These are phyloP conservation scores for Nemotelus pantherinus DNA, from an alignment of 2,888 invertebrate genomes.

Conservation along the genomic window DNA sequence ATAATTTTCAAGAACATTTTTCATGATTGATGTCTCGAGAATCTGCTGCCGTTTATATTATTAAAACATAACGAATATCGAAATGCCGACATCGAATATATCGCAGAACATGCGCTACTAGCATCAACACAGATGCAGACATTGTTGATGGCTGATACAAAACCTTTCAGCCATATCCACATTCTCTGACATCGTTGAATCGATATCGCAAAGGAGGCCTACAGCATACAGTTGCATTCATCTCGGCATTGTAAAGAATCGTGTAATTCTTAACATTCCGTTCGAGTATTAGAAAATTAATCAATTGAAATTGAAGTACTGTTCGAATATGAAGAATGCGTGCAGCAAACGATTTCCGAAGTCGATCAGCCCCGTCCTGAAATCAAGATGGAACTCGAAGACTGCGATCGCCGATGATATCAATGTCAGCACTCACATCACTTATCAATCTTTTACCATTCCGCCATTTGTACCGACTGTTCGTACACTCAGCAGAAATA, in stretches of 20 bases:
- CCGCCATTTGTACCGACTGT: background rate
- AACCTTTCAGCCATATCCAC: background rate
- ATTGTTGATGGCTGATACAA: too few species aligned
- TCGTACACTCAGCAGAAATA: background rate
- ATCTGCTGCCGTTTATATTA: too few species aligned
- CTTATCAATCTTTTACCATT: constrained; percentile 41
- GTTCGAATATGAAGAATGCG: constrained; percentile 30
- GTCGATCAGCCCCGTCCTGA: background rate
- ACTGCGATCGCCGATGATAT: constrained; percentile 13
- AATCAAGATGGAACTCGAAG: constrained; percentile 3
- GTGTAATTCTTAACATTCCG: constrained; percentile 47
- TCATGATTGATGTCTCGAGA: too few species aligned
- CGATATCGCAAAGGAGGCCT: background rate
- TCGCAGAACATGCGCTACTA: too few species aligned
- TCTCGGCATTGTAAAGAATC: constrained; percentile 42
- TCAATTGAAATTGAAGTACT: constrained; percentile 48
- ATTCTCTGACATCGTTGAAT: background rate
- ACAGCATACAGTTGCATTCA: constrained; percentile 4
- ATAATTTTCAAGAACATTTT: too few species aligned
- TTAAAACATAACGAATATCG: too few species aligned
- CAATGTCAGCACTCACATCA: constrained; percentile 35
- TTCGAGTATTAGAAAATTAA: constrained; percentile 50
- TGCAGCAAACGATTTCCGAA: background rate
- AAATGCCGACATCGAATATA: too few species aligned
- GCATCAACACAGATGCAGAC: too few species aligned